Percentiles rank a stretch among this genome's conserved stretches.
Evolutionary conservation across 1,140 invertebrate genomes (phyloP).

Genomic region (Temnothorax nylanderi): DNA sequence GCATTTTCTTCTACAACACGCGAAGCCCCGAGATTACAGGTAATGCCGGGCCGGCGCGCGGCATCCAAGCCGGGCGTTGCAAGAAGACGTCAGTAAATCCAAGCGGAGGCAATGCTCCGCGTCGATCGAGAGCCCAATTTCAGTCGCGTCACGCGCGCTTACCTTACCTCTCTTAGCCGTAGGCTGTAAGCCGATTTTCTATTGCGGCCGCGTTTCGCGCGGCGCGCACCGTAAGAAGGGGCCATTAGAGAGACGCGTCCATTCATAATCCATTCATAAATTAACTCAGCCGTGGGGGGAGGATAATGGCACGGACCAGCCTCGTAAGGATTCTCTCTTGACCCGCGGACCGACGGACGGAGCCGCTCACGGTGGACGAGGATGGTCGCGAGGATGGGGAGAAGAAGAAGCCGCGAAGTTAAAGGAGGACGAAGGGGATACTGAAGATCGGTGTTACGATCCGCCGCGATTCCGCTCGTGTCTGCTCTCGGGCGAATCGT

Average conservation of each 20-base stretch:
- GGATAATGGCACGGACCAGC: constrained; percentile 64
- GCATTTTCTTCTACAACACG: constrained; percentile 16
- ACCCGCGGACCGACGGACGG: constrained; percentile 62
- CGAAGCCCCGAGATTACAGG: constrained; percentile 44
- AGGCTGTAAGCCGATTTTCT: constrained; percentile 56
- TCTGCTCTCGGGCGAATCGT: constrained; percentile 54
- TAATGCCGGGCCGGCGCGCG: constrained; percentile 3
- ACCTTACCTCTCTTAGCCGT: constrained; percentile 13
- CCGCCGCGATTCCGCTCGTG: constrained; percentile 52
- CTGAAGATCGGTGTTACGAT: constrained; percentile 60
- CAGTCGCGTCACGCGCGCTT: constrained; percentile 49
- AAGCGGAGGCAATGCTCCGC: constrained; percentile 22
- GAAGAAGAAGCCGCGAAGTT: background rate
- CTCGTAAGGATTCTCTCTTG: constrained; percentile 58
- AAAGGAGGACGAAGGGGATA: background rate
- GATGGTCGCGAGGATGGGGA: background rate
- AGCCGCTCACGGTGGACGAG: background rate
- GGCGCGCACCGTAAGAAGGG: constrained; percentile 20
- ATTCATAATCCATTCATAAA: constrained; percentile 77
- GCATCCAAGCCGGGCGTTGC: background rate
- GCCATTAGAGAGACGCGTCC: constrained; percentile 38
- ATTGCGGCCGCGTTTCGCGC: constrained; percentile 34
- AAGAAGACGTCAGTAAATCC: constrained; percentile 27
- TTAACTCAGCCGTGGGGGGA: constrained; percentile 53
- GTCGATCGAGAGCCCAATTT: constrained; percentile 31